A percentile compares a stretch with the other conserved stretches of the same genome.
Evolutionary conservation across 2,888 invertebrate species (phyloP).

Genomic region (Euspilapteryx auroguttella): DNA sequence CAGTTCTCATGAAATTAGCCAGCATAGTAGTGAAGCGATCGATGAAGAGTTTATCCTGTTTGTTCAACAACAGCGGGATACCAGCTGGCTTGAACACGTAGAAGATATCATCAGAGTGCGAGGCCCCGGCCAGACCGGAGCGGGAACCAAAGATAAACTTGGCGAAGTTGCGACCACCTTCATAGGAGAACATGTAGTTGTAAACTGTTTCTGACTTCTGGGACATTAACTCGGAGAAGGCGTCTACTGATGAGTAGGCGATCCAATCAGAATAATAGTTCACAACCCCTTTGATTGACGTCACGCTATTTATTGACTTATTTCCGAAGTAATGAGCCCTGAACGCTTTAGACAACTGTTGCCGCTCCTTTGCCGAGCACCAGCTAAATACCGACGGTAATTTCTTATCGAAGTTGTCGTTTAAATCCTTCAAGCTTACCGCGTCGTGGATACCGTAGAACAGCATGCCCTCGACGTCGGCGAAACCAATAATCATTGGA

Average conservation of each 20-base stretch:
- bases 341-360: conserved; percentile 20
- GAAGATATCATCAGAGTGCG: conserved; percentile 42
- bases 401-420: conserved; percentile 25
- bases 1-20: conserved; percentile 40
- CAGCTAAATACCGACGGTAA: conserved; percentile 36
- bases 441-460: conserved; percentile 31
- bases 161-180: conserved; percentile 33
- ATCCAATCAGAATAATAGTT: conserved; percentile 39
- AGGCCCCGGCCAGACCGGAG: conserved; percentile 17
- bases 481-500: conserved; percentile 31
- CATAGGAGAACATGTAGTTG: conserved; percentile 35
- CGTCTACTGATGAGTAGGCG: conserved; percentile 21
- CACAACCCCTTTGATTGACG: conserved; percentile 17
- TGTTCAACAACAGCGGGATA: conserved; percentile 15
- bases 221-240: conserved; percentile 25
- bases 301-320: conserved; percentile 14
- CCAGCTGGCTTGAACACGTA: conserved; percentile 42
- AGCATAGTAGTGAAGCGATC: conserved; percentile 32
- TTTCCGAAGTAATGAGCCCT: conserved; percentile 30
- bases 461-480: conserved; percentile 30
- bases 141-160: conserved; percentile 19
- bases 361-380: conserved; percentile 22
- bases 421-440: conserved; percentile 20
- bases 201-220: conserved; percentile 27
- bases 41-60: conserved; percentile 22